Base-by-base conservation (phyloP, 2,797 vertebrate genomes). In the Diglossa cyanea region DNA sequence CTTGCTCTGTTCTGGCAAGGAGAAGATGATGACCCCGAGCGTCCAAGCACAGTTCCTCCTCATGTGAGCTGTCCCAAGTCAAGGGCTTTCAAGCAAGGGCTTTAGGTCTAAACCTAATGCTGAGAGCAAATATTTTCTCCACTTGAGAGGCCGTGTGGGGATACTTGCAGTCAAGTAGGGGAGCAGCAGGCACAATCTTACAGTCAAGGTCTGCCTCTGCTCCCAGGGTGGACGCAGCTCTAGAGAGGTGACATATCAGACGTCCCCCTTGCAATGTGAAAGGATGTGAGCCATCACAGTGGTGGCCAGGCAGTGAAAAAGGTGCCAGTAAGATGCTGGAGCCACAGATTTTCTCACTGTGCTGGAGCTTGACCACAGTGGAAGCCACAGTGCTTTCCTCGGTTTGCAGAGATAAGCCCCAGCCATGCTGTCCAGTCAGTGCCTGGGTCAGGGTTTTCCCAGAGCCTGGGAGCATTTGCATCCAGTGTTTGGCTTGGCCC, bases 1-100 rank as follows among this genome's bases (percentile, higher is more conserved):
- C 90, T 93, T 88, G 35, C 35, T 86, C 20, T 0, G 54, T 74
- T 86, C 89, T 88, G 79, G 75, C 68, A 91, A 68, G 47, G 30
- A 93, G 82, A 87, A 90, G 37, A n/a, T 88, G 65, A 90, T 95
- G 94, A 95, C 70, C 85, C 87, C 4, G 0, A 88, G 75, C 35
- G 72, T 81, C 84, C 44, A 88, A 86, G 62, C 57, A 88, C 62
- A 72, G 81, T 61, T 91, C 61, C 61, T 88, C n/a, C n/a, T 72
- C 51, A 37, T 51, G 60, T 1, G 6, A 93, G 55, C 44, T 89
- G 81, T 80, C 63, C 35, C 2, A 1, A 39, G 84, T 81, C 80
- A 88, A 88, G 74, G 35, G 73, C 66, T 86, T 83, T 92, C 66
- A 71, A 75, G 51, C 12, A 7, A 92, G 79, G 54, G 78, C 33